Evolutionary conservation across 2,888 invertebrate genomes (phyloP).

Genomic region (Sclerodermus sp.): DNA sequence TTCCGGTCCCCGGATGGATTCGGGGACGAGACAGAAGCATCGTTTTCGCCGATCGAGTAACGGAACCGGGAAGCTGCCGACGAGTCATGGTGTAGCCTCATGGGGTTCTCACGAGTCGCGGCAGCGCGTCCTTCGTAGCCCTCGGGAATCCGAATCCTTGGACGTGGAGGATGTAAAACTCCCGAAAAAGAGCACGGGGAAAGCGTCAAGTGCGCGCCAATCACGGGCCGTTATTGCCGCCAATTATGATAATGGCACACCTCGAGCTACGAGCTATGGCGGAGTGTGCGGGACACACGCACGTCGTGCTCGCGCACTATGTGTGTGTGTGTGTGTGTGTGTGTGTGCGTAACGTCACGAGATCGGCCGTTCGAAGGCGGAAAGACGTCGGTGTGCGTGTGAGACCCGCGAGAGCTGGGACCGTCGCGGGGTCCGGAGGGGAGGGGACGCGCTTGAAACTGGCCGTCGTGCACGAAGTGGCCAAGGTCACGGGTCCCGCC

Average conservation of each 20-base stretch:
- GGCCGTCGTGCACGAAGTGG: not conserved
- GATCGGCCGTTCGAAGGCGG: too few species aligned
- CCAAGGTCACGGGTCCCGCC: constrained; percentile 12
- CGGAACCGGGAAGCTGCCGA: too few species aligned
- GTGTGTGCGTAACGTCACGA: too few species aligned
- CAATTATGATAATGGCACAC: constrained; percentile 56
- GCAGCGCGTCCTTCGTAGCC: constrained; percentile 11
- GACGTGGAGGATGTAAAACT: constrained; percentile 42
- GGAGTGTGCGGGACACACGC: constrained; percentile 21
- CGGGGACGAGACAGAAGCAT: constrained; percentile 6
- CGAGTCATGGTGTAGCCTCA: not conserved
- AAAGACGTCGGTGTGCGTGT: too few species aligned
- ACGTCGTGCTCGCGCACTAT: constrained; percentile 15
- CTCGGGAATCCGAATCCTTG: constrained; percentile 14
- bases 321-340: too few species aligned
- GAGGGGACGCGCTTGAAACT: not conserved
- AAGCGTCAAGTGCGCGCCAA: constrained; percentile 53
- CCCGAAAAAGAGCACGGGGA: constrained; percentile 48
- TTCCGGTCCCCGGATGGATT: not conserved
- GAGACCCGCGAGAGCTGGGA: too few species aligned
- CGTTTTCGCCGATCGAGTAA: too few species aligned
- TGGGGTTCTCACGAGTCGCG: constrained; percentile 24
- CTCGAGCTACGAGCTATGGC: constrained; percentile 28
- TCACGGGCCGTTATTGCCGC: constrained; percentile 53
- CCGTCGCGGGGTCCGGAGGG: not conserved